These are phyloP conservation scores for Abrostola tripartita DNA, from an alignment of 2,888 invertebrate species.

Conservation along the genomic window DNA sequence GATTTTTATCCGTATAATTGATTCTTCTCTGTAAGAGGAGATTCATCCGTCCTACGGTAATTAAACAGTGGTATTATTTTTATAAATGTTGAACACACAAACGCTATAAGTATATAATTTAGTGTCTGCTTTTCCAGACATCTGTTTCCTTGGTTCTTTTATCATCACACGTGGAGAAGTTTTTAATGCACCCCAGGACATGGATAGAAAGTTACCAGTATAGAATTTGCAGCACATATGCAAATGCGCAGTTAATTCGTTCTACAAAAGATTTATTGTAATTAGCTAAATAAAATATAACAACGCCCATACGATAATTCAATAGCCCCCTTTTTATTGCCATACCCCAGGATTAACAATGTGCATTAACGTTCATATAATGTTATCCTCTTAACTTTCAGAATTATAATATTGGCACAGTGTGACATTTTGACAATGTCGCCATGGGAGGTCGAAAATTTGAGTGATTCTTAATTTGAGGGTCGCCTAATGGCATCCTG, in stretches of 20 bases:
- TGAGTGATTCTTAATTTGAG: slow-evolving; percentile 18
- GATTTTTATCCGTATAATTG: too few species aligned
- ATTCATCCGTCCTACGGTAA: too few species aligned
- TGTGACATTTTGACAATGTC: slow-evolving; percentile 46
- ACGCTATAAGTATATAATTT: too few species aligned
- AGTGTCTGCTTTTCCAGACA: too few species aligned
- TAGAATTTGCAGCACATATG: not conserved
- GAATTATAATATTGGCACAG: slow-evolving; percentile 32
- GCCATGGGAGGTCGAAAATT: slow-evolving; percentile 47
- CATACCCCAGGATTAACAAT: slow-evolving; percentile 21
- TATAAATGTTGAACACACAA: too few species aligned
- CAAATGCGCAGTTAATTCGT: slow-evolving; percentile 13
- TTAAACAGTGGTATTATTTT: too few species aligned
- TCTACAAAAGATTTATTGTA: slow-evolving; percentile 37
- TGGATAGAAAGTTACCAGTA: too few species aligned
- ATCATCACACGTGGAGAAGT: too few species aligned
- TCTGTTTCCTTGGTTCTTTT: too few species aligned
- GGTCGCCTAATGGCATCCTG: slow-evolving; percentile 15
- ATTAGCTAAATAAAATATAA: slow-evolving; percentile 26
- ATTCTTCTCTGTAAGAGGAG: too few species aligned
- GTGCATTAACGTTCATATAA: slow-evolving; percentile 17
- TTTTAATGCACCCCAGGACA: too few species aligned
- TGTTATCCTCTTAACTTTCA: slow-evolving; percentile 15
- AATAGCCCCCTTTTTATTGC: slow-evolving; percentile 6
- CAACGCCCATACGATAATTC: slow-evolving; percentile 11